Conservation (phyloP, 2,797 vertebrate species). For the Acipenser ruthenus region DNA sequence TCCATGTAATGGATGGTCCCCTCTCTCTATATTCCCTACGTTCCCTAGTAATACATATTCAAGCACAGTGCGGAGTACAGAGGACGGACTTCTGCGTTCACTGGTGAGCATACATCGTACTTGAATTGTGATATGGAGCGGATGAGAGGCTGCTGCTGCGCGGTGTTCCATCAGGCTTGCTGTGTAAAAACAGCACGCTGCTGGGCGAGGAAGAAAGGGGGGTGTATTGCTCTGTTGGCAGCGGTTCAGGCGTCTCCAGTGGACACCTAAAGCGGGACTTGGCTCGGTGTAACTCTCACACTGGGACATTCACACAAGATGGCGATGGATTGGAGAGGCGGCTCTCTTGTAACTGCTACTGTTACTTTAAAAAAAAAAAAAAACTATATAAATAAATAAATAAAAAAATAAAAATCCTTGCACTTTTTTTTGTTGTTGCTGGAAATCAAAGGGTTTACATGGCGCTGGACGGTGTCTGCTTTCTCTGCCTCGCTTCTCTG, state of each 20-base stretch:
- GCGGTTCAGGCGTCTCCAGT: constrained; percentile 49
- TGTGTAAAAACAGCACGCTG: constrained; percentile 20
- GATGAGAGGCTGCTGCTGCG: too few species aligned
- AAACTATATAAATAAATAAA: constrained; percentile 5
- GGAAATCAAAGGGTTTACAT: constrained; percentile 67
- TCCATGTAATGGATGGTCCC: too few species aligned
- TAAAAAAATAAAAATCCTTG: constrained; percentile 31
- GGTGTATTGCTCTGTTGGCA: constrained; percentile 43
- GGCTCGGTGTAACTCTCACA: constrained; percentile 24
- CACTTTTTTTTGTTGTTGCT: constrained; percentile 46
- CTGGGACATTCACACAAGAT: constrained; percentile 67
- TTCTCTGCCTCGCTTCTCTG: constrained; percentile 63
- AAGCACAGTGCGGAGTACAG: too few species aligned
- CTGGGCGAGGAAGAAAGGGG: constrained; percentile 28
- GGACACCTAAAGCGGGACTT: constrained; percentile 40
- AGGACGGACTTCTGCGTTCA: too few species aligned
- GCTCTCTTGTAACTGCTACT: constrained; percentile 55
- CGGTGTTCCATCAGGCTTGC: too few species aligned
- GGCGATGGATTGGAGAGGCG: constrained; percentile 78
- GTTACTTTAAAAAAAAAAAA: constrained; percentile 18
- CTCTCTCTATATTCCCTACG: too few species aligned
- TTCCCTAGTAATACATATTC: too few species aligned
- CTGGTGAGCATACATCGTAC: too few species aligned
- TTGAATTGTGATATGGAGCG: too few species aligned
- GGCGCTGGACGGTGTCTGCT: constrained; percentile 50